Evolutionary conservation across 2,888 invertebrate species (phyloP).

Genomic region (Cordilura impudica): DNA sequence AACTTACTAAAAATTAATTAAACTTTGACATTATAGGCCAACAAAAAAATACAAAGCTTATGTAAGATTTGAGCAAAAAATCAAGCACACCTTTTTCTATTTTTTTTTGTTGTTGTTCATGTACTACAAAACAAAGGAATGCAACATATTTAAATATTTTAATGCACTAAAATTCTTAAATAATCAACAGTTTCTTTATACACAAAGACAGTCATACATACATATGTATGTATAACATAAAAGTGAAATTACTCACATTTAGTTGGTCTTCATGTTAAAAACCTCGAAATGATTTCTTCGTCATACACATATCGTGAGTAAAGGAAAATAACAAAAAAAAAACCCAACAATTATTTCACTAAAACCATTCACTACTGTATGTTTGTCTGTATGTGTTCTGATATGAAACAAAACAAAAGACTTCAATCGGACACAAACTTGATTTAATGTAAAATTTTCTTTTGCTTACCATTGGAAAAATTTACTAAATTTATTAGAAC

Average conservation of each 20-base stretch:
- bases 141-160: not conserved
- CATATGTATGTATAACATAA: no score
- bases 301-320: not conserved
- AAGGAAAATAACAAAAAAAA: slow-evolving; percentile 7
- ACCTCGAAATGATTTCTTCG: not conserved
- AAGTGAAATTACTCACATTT: slow-evolving; percentile 28
- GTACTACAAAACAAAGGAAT: not conserved
- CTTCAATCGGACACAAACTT: slow-evolving; percentile 60
- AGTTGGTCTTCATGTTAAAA: not conserved
- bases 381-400: not conserved
- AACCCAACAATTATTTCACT: slow-evolving; percentile 1
- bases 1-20: slow-evolving; percentile 1
- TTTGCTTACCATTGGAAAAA: slow-evolving; percentile 66
- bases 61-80: slow-evolving; percentile 16
- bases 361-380: slow-evolving; percentile 7
- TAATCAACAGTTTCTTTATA: no score
- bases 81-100: slow-evolving; percentile 21
- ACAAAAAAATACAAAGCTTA: not conserved
- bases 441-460: slow-evolving; percentile 22
- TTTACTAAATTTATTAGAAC: slow-evolving; percentile 62
- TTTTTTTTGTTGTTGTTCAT: no score
- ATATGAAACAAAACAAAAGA: slow-evolving; percentile 64
- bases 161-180: not conserved
- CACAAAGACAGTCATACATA: no score
- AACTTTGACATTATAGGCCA: slow-evolving; percentile 46